These are phyloP conservation scores for Acleris literana DNA, from an alignment of 2,888 invertebrate genomes.

Conservation along the genomic window DNA sequence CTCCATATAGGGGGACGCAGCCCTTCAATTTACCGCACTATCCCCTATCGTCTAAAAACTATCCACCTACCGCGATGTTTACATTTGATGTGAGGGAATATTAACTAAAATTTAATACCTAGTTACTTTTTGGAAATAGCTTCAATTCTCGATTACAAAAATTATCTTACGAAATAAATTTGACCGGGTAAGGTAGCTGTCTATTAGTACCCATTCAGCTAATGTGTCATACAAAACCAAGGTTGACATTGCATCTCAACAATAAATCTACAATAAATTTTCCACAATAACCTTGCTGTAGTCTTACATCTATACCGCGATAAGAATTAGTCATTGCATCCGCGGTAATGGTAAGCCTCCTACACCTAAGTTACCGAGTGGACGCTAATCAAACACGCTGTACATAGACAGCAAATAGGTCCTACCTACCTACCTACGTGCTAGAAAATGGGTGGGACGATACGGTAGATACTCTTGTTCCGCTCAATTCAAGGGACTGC, in stretches of 20 bases:
- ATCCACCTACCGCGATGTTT: conserved; percentile 13
- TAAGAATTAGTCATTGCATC: conserved; percentile 63
- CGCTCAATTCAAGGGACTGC: too few relatives aligned
- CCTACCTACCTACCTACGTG: conserved; percentile 1
- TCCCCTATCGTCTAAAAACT: conserved; percentile 25
- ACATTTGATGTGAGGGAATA: conserved; percentile 11
- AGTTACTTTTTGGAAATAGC: background rate
- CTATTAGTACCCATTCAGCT: background rate
- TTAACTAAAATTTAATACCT: background rate
- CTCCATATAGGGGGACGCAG: conserved; percentile 17
- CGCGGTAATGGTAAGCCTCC: conserved; percentile 50
- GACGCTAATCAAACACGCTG: conserved; percentile 54
- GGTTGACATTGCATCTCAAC: conserved; percentile 34
- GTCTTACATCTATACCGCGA: conserved; percentile 49
- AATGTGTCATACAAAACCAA: conserved; percentile 8
- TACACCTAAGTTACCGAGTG: conserved; percentile 48
- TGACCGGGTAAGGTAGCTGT: background rate
- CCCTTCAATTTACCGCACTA: conserved; percentile 30
- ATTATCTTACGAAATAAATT: background rate
- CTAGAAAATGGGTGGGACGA: too few relatives aligned
- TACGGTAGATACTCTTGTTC: too few relatives aligned
- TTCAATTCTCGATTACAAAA: too few relatives aligned
- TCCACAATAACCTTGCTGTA: conserved; percentile 63
- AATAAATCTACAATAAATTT: conserved; percentile 52
- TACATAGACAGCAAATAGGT: conserved; percentile 22